Base-by-base conservation (phyloP, 2,888 invertebrate genomes). In the Ochlodes sylvanus region DNA sequence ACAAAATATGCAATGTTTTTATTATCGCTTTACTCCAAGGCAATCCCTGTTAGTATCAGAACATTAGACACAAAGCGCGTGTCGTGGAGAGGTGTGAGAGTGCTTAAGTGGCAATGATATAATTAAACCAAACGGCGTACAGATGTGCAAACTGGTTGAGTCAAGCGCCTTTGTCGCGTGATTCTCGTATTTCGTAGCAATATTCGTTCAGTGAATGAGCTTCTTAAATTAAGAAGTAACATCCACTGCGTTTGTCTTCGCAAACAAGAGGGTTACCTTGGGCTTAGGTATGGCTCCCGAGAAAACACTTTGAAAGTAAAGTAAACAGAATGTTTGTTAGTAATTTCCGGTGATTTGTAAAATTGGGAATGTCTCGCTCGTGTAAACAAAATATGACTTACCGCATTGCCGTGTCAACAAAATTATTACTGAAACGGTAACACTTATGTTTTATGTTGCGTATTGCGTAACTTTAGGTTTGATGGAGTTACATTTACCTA, bases 131-230 rank as follows among this genome's bases (percentile, higher is more conserved):
- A 88, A 92, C 84, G 85, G 83, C 77, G 84, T 85, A 79, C 84
- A 87, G 84, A 90, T 88, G 89, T 86, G 89, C 81, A 82, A 91
- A 90, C 86, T 86, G 89, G 89, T 88, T 86, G 76, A 82, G 77
- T 77, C 73, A 76, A 87, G 83, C 82, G 81, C 84, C 81, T 84
- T 90, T 85, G 88, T 86, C 83, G 86, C 88, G 87, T 89, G 91
- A 86, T 89, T 86, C 79, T 82, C 88, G 87, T 89, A 91, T 87
- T 89, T 86, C 79, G 82, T 79, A 83, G 84, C 85, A 80, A 86
- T 90, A 87, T 88, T 84, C 88, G 83, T 89, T 89, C 83, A 80
- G 75, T 74, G 74, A 83, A 84, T 77, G 63, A 68, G 80, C 79
- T 79, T 76, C 70, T 76, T 71, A 81, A 88, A 90, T 90, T 89